Base-by-base conservation (phyloP, 2,888 invertebrate species). In the Troglohyphantes excavatus region DNA sequence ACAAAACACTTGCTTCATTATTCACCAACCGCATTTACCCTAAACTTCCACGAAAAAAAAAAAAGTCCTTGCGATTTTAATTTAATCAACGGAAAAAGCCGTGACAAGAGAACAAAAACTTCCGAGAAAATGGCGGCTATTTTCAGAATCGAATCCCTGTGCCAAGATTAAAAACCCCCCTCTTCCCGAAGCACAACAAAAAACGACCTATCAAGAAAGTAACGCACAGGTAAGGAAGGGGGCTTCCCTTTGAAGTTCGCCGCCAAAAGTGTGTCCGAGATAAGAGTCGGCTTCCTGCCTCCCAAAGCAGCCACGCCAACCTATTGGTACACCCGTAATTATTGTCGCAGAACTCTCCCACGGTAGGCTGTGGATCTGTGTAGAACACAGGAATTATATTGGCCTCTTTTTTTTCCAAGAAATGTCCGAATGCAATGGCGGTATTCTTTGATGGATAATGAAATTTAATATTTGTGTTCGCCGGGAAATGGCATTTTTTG, bases 201-300 rank as follows among this genome's bases (percentile, higher is more conserved):
- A 68, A 70, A 70, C 17, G 17, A 27, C 29, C 26, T 70, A 33
- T 70, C 29, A 33, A 63, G 78, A 78, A 78, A 65, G 39, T n/a
- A 43, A 39, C 43, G n/a, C 78, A 11, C 78, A 78, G 78, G 78
- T 65, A 43, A 2, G 21, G 26, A 61, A 59, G n/a, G 23, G 13
- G 39, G 23, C 23, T 43, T 5, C 43, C 63, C 65, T 78, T 78
- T 78, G 26, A 78, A 43, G 75, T 65, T 78, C 13, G 65, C 78
- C 78, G 65, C 2, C 63, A n/a, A 53, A 53, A 21, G 63, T 9
- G 26, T 26, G 46, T 26, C 72, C 26, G 72, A 72, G 43, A 72
- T 39, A 39, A 2, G 2, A 11, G 39, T 39, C 39, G 0, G 7
- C 13, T 39, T 39, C 7, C 39, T 39, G 39, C 3, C 13, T 39